Conservation (phyloP, 2,888 invertebrate species). For the Temnothorax ravouxi region DNA sequence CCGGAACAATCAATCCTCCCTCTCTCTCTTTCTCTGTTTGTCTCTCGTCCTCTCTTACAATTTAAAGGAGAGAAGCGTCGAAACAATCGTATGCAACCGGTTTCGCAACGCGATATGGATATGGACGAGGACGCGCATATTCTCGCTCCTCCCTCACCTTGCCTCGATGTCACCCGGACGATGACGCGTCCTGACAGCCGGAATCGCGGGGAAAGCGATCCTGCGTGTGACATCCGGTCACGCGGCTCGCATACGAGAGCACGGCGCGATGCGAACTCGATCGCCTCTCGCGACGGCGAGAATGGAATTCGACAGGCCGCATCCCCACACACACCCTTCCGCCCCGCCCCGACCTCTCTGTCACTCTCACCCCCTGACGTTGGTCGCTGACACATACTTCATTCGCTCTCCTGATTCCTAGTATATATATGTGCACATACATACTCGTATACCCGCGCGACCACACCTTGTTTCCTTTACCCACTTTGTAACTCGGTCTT, state of each 20-base stretch:
- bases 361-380: slow-evolving; percentile 36
- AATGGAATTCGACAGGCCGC: slow-evolving; percentile 74
- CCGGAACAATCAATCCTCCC: slow-evolving; percentile 48
- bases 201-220: slow-evolving; percentile 72
- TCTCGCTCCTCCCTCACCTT: slow-evolving; percentile 55
- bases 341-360: slow-evolving; percentile 15
- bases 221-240: slow-evolving; percentile 75
- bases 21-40: not conserved
- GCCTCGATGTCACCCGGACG: slow-evolving; percentile 69
- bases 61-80: slow-evolving; percentile 32
- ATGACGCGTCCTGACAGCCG: slow-evolving; percentile 70
- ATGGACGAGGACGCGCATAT: slow-evolving; percentile 58
- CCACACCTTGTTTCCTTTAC: not conserved
- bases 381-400: slow-evolving; percentile 32
- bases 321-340: slow-evolving; percentile 39
- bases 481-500: not conserved
- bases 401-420: not conserved
- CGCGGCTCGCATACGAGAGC: slow-evolving; percentile 64
- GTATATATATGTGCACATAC: not conserved
- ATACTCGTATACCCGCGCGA: not conserved
- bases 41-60: slow-evolving; percentile 6
- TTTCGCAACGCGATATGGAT: slow-evolving; percentile 43
- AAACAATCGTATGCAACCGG: slow-evolving; percentile 23
- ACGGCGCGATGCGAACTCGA: slow-evolving; percentile 58
- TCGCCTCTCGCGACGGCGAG: slow-evolving; percentile 59